These are phyloP conservation scores for Drosophila subsilvestris DNA, from an alignment of 2,888 invertebrate genomes.

Conservation along the genomic window DNA sequence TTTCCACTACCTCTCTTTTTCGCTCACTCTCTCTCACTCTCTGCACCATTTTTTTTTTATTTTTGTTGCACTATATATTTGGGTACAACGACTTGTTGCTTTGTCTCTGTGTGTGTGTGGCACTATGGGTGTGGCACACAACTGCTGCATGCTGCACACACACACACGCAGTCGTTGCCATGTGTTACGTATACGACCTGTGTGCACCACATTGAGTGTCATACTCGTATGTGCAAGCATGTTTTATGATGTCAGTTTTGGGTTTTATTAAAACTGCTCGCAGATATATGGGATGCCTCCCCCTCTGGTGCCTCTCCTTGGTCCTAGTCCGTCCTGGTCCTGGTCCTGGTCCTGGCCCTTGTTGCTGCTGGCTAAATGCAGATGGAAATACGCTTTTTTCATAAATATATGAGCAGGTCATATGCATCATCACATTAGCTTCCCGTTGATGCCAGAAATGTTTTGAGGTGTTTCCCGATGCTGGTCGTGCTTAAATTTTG, in stretches of 20 bases:
- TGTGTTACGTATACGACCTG: conserved; percentile 75
- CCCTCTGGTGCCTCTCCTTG: conserved; percentile 16
- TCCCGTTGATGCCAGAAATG: conserved; percentile 55
- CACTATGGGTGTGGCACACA: conserved; percentile 61
- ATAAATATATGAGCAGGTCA: conserved; percentile 75
- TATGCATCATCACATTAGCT: conserved; percentile 69
- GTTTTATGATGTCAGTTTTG: conserved; percentile 80
- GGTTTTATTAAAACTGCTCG: conserved; percentile 78
- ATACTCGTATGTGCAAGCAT: conserved; percentile 60
- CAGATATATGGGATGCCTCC: conserved; percentile 63
- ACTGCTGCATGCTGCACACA: conserved; percentile 46
- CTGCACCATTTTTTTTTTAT: conserved; percentile 9
- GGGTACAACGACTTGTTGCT: conserved; percentile 78
- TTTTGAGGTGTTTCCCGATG: conserved; percentile 47
- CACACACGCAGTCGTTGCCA: conserved; percentile 4
- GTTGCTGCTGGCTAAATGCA: conserved; percentile 42
- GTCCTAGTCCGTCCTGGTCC: background rate
- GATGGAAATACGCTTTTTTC: conserved; percentile 56
- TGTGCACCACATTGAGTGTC: conserved; percentile 65
- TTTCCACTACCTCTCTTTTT: conserved; percentile 54
- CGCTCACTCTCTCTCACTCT: conserved; percentile 46
- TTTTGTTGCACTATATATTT: conserved; percentile 63
- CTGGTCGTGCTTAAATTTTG: background rate
- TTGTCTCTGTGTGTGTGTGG: conserved; percentile 61
- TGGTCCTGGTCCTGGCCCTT: conserved; percentile 12